Evolutionary conservation across 2,888 invertebrate species (phyloP).

Genomic region (Euzophera pinguis): DNA sequence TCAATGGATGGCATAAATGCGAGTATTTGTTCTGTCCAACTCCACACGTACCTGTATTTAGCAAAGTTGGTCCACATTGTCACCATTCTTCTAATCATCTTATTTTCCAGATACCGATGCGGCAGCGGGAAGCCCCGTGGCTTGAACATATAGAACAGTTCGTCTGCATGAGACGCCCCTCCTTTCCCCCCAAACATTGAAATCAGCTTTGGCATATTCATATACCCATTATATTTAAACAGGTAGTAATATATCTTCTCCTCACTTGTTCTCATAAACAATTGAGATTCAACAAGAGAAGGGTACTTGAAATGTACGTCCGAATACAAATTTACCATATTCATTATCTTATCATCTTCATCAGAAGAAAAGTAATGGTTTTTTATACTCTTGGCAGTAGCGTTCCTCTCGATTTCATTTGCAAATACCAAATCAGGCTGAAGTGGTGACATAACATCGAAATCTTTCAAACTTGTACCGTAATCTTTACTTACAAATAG

Average conservation of each 20-base stretch:
- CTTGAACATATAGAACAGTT: conserved; percentile 67
- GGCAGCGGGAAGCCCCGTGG: conserved; percentile 60
- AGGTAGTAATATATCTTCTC: conserved; percentile 65
- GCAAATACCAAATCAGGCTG: conserved; percentile 57
- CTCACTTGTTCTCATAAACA: conserved; percentile 52
- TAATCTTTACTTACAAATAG: conserved; percentile 60
- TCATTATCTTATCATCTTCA: conserved; percentile 58
- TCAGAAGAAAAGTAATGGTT: conserved; percentile 52
- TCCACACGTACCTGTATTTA: conserved; percentile 69
- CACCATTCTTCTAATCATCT: conserved; percentile 59
- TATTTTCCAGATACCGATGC: conserved; percentile 46
- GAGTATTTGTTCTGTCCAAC: too few species aligned
- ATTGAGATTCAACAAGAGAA: conserved; percentile 51
- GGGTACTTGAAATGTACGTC: conserved; percentile 68
- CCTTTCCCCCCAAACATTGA: conserved; percentile 42
- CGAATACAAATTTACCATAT: conserved; percentile 64
- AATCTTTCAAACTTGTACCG: conserved; percentile 45
- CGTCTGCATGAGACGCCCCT: conserved; percentile 69
- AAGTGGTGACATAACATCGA: conserved; percentile 42
- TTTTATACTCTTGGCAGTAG: conserved; percentile 43
- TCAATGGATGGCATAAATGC: too few species aligned
- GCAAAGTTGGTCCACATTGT: conserved; percentile 73
- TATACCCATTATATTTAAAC: conserved; percentile 59
- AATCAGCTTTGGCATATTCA: conserved; percentile 63
- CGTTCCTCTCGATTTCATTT: conserved; percentile 44